These are phyloP conservation scores for Perizoma flavofasciatum DNA, from an alignment of 2,888 invertebrate genomes.

Conservation along the genomic window DNA sequence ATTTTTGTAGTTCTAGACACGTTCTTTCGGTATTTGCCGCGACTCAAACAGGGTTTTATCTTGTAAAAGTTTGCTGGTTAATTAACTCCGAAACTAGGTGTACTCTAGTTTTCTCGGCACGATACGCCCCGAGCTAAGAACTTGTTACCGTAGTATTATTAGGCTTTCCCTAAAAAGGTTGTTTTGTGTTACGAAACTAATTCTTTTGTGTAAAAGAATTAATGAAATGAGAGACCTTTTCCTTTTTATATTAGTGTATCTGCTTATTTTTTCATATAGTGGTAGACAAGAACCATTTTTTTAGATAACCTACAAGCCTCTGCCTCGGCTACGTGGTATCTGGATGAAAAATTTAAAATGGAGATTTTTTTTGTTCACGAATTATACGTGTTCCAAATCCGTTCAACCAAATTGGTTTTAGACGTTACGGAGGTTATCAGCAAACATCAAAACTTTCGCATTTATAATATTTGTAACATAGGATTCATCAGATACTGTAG, in stretches of 20 bases:
- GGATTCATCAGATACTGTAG: no score
- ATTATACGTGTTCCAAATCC: no score
- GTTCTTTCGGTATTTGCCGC: constrained; percentile 55
- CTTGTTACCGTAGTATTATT: constrained; percentile 62
- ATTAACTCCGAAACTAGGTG: constrained; percentile 63
- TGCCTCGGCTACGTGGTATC: not conserved
- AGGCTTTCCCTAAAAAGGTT: constrained; percentile 46
- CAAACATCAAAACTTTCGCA: no score
- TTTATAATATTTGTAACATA: no score
- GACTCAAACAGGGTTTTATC: constrained; percentile 61
- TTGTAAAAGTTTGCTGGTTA: constrained; percentile 67
- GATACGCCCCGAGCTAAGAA: constrained; percentile 63
- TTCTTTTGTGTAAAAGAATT: constrained; percentile 29
- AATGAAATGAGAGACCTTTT: constrained; percentile 11
- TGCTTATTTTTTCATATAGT: no score
- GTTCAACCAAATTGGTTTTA: no score
- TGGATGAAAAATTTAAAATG: not conserved
- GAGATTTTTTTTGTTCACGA: not conserved
- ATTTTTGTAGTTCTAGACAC: constrained; percentile 46
- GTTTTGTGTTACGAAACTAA: constrained; percentile 35
- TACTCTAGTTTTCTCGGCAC: constrained; percentile 65
- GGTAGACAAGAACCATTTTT: no score
- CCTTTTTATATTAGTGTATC: not conserved
- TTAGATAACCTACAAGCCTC: not conserved
- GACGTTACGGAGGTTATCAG: no score